Base-by-base conservation (phyloP, 2,888 invertebrate species). In the Geotrupes spiniger region DNA sequence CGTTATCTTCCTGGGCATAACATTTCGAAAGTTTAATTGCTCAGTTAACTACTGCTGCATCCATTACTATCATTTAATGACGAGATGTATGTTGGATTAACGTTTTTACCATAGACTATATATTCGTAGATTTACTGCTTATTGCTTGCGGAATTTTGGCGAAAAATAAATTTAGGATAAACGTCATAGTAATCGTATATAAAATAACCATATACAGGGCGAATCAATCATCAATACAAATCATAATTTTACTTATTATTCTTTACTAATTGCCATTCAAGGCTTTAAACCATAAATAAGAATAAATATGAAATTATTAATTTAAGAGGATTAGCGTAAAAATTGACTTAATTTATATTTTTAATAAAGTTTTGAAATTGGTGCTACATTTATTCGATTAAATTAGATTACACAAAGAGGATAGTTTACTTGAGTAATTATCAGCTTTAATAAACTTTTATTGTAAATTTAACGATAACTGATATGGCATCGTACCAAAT, bases 21-120 rank as follows among this genome's bases (percentile, higher is more conserved):
- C 67, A 66, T 64, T 66, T 64, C 63, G 65, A 68, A 68, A 68
- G 66, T 70, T 70, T 70, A 69, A 70, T 69, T 69, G 65, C 64
- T 49, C 58, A 66, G 68, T 69, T 70, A 69, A 70, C 68, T 68
- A 65, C 67, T 58, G 59, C 61, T 54, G 55, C 59, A 64, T 63
- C 65, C 65, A 66, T 70, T 69, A 65, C 63, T 62, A 61, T 58
- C 62, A 58, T 64, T 68, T 67, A 66, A 67, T 66, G 67, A 64
- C 62, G 65, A 67, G 63, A 63, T 63, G 58, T 52, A 52, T 47
- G 52, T 48, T 51, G 48, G 54, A 40, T 49, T 21, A 21, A 21
- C 21, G 21, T 21, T 21, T 21, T 21, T 37, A 45, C 49, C 39
- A 42, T 46, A 37, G 45, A 42, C 44, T 40, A 36, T 41, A 17